phyloP scores from a whole-genome alignment of 2,113 vertebrate species.

The Poeciliopsis retropinna region DNA sequence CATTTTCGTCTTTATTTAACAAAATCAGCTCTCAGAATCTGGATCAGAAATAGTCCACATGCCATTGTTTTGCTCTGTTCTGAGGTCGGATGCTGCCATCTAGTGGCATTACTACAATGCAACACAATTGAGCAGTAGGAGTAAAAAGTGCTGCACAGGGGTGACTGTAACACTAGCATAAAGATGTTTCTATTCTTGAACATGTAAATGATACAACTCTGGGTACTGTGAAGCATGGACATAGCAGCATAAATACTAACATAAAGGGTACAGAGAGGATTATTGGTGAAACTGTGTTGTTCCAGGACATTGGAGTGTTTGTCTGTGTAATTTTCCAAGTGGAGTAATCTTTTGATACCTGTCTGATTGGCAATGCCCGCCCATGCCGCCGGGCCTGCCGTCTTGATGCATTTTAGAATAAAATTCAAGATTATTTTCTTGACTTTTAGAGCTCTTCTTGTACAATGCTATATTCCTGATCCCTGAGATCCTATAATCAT shows the following conservation, averaged over 20 bases:
- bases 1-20: constrained; percentile 10
- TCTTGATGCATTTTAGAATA: too few species aligned
- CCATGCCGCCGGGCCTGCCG: too few species aligned
- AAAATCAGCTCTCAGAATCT: constrained; percentile 13
- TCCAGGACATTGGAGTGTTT: too few species aligned
- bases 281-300: too few species aligned
- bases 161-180: constrained; percentile 6
- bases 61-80: background rate
- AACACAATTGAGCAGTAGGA: background rate
- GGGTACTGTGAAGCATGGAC: constrained; percentile 4
- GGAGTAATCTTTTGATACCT: too few species aligned
- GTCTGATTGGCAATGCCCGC: too few species aligned
- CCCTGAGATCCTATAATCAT: too few species aligned
- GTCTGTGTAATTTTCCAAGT: too few species aligned
- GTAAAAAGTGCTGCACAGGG: background rate
- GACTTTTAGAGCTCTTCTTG: too few species aligned
- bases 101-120: constrained; percentile 53
- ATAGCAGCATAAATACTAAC: constrained; percentile 2
- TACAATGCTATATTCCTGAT: too few species aligned
- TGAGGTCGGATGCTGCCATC: constrained; percentile 78
- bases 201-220: constrained; percentile 28
- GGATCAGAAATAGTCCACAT: constrained; percentile 21
- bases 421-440: too few species aligned
- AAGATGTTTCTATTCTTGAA: background rate
- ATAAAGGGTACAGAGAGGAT: background rate